These are phyloP conservation scores for Lagria hirta DNA, from an alignment of 2,888 invertebrate species.

Conservation along the genomic window DNA sequence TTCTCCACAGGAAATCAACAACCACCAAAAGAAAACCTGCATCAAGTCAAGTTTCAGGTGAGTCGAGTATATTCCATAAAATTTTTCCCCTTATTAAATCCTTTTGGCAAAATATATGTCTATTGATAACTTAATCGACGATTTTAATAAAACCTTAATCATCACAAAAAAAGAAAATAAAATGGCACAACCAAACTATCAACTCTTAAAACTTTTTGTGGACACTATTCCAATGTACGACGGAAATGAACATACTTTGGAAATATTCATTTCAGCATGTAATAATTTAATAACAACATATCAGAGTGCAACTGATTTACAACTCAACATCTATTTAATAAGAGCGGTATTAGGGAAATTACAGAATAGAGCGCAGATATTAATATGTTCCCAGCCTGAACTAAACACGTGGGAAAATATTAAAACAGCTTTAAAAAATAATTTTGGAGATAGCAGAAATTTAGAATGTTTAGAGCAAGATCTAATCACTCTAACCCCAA, in stretches of 20 bases:
- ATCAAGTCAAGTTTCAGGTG: too few relatives aligned
- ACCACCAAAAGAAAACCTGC: too few relatives aligned
- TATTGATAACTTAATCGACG: too few relatives aligned
- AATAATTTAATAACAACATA: constrained; percentile 17
- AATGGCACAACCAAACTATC: too few relatives aligned
- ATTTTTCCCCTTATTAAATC: too few relatives aligned
- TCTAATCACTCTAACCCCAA: constrained; percentile 7
- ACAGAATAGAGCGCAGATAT: constrained; percentile 12
- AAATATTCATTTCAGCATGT: constrained; percentile 18
- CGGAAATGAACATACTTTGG: constrained; percentile 16
- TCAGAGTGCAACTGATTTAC: neutral
- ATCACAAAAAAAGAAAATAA: too few relatives aligned
- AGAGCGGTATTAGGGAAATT: constrained; percentile 20
- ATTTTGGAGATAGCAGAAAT: constrained; percentile 25
- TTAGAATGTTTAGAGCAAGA: constrained; percentile 21
- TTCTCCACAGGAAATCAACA: too few relatives aligned
- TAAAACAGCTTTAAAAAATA: constrained; percentile 14
- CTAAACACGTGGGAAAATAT: constrained; percentile 9
- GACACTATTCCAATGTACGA: constrained; percentile 23
- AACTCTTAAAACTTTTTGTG: constrained; percentile 24
- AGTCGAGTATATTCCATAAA: too few relatives aligned
- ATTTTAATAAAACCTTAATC: too few relatives aligned
- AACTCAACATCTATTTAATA: constrained; percentile 16
- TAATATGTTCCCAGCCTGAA: constrained; percentile 14
- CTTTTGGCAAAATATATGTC: too few relatives aligned